Evolutionary conservation across 2,797 vertebrate genomes (phyloP).

Genomic region (Diceros bicornis): DNA sequence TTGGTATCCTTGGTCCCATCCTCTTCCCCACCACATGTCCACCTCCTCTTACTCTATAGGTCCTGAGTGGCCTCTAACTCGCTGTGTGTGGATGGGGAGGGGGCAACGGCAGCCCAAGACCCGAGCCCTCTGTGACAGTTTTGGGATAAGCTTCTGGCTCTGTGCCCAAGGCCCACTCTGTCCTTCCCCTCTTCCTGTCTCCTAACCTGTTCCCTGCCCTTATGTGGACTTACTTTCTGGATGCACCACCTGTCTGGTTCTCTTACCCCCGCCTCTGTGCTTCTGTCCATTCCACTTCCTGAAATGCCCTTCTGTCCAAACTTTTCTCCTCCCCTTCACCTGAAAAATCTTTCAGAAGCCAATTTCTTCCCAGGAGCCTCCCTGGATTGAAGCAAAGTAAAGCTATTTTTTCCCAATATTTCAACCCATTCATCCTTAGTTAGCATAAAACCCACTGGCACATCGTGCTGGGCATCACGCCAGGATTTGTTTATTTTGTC

Average conservation of each 20-base stretch:
- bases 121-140: neutral
- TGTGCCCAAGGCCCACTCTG: neutral
- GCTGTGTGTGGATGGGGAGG: neutral
- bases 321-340: neutral
- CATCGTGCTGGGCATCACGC: neutral
- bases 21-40: neutral
- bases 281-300: neutral
- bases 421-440: neutral
- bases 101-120: neutral
- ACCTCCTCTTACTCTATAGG: neutral
- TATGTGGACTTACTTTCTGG: fast-evolving
- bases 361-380: neutral
- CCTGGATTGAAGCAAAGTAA: neutral
- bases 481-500: conserved; percentile 37
- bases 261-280: neutral
- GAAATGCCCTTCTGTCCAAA: neutral
- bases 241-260: neutral
- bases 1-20: neutral
- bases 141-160: neutral
- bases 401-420: neutral
- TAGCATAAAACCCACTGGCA: neutral
- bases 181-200: fast-evolving
- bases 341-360: neutral
- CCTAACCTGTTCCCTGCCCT: neutral
- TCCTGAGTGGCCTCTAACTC: neutral